Evolutionary conservation across 2,888 invertebrate genomes (phyloP).

Genomic region (Tipula helvola): DNA sequence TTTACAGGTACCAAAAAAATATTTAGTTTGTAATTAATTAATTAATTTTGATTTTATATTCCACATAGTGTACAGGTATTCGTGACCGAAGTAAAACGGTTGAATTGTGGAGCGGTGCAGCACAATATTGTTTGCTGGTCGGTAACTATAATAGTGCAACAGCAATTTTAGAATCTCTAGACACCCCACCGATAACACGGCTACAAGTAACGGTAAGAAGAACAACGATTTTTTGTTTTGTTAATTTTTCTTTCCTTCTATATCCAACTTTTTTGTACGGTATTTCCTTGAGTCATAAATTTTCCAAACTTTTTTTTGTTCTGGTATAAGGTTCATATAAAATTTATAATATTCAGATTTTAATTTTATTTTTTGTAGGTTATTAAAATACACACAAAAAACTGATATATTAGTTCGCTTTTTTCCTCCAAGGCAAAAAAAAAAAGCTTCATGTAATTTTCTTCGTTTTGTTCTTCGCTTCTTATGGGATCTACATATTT

Average conservation of each 20-base stretch:
- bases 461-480: neutral
- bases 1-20: constrained; percentile 26
- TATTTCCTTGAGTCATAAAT: neutral
- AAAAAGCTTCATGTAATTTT: neutral
- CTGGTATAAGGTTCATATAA: neutral
- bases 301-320: neutral
- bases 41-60: neutral
- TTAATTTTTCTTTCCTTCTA: neutral
- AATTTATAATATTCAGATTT: neutral
- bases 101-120: constrained; percentile 35
- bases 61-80: constrained; percentile 29
- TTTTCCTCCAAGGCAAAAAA: neutral
- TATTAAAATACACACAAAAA: neutral
- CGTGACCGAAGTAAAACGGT: constrained; percentile 32
- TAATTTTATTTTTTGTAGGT: neutral
- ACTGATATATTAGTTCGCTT: neutral
- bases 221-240: neutral
- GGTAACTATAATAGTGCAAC: constrained; percentile 37
- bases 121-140: constrained; percentile 35
- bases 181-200: constrained; percentile 33
- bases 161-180: constrained; percentile 33
- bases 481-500: neutral
- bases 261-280: neutral
- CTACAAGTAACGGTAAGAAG: constrained; percentile 32
- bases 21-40: neutral